phyloP scores from a whole-genome alignment of 2,888 invertebrate species.

The Julus scanicus region DNA sequence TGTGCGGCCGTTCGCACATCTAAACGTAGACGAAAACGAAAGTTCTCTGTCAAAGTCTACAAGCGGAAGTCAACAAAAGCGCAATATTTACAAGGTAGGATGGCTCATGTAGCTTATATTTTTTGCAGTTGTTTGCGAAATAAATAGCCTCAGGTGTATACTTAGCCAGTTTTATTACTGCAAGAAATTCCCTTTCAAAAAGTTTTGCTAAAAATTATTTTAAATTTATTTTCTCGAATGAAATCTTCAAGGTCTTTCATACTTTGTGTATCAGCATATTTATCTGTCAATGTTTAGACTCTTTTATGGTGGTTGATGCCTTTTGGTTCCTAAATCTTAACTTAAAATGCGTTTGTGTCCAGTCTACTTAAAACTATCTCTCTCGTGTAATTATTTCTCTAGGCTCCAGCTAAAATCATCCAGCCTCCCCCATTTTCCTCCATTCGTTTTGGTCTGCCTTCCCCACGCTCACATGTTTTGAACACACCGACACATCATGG shows the following conservation, averaged over 20 bases:
- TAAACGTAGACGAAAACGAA: conserved; percentile 56
- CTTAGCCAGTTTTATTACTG: too few species aligned
- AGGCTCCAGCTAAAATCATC: neutral
- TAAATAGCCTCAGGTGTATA: neutral
- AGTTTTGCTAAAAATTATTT: too few species aligned
- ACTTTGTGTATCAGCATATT: too few species aligned
- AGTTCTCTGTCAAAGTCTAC: neutral
- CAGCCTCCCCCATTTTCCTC: conserved; percentile 14
- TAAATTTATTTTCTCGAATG: too few species aligned
- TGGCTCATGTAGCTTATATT: neutral
- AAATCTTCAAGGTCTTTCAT: too few species aligned
- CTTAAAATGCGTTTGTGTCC: too few species aligned
- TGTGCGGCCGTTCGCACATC: conserved; percentile 61
- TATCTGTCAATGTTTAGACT: too few species aligned
- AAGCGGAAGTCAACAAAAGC: neutral
- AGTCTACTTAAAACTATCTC: neutral
- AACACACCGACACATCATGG: conserved; percentile 31
- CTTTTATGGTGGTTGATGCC: too few species aligned
- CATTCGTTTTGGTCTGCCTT: neutral
- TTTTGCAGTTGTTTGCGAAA: neutral
- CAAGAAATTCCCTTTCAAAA: too few species aligned
- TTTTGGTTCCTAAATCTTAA: neutral
- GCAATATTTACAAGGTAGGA: neutral
- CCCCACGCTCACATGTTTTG: conserved; percentile 31
- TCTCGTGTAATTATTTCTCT: neutral